phyloP scores from a whole-genome alignment of 2,797 vertebrate genomes.

The Myoxocephalus aenaeus region DNA sequence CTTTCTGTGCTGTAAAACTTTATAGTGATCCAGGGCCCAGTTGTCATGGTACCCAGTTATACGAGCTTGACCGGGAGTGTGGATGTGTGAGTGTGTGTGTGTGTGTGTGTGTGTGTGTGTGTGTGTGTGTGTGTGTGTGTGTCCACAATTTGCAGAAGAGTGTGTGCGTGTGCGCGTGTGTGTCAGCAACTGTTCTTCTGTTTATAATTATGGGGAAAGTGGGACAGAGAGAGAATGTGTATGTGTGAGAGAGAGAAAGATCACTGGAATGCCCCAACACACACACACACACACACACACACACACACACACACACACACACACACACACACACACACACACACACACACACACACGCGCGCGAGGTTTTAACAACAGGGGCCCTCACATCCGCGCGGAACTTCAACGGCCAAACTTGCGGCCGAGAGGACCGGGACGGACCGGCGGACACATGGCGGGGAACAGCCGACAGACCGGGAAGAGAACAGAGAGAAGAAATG shows the following conservation, averaged over 20 bases:
- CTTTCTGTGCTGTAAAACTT: constrained; percentile 79
- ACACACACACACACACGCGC: constrained; percentile 1
- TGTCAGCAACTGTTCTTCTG: constrained; percentile 48
- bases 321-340: background rate
- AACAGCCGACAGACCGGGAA: background rate
- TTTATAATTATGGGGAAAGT: constrained; percentile 67
- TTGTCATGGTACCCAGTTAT: constrained; percentile 83
- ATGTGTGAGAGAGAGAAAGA: background rate
- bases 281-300: too few species aligned
- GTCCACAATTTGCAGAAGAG: constrained; percentile 54
- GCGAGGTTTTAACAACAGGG: background rate
- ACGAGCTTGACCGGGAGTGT: constrained; percentile 69
- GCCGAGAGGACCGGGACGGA: background rate
- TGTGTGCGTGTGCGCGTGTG: constrained; percentile 18
- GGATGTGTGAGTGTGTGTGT: constrained; percentile 47
- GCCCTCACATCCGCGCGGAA: background rate
- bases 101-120: constrained; percentile 34
- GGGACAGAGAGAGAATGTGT: background rate
- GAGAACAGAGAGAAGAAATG: background rate
- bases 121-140: constrained; percentile 39
- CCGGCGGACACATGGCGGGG: background rate
- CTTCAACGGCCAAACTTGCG: background rate
- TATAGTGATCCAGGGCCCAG: constrained; percentile 77
- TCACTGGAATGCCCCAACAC: constrained; percentile 8
- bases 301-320: too few species aligned